A percentile compares a stretch with the other conserved stretches of the same genome.
phyloP scores from a whole-genome alignment of 1,140 invertebrate genomes.

The Chymomyza costata region DNA sequence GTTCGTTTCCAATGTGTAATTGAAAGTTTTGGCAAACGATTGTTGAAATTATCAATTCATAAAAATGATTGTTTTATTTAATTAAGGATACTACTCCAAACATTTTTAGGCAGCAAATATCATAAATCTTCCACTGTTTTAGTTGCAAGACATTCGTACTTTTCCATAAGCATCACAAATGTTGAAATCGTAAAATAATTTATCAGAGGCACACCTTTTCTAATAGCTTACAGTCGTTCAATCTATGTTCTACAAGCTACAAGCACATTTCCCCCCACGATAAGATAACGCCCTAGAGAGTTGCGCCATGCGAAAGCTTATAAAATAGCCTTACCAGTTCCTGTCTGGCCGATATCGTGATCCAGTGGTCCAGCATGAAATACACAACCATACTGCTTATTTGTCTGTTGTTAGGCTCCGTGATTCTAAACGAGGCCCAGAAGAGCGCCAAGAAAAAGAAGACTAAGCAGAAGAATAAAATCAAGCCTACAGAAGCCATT shows the following conservation, averaged over 20 bases:
- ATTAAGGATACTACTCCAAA: too few relatives aligned
- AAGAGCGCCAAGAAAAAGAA: too few relatives aligned
- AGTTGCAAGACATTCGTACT: too few relatives aligned
- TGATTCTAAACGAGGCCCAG: slow-evolving; percentile 11
- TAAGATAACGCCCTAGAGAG: slow-evolving; percentile 45
- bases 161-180: too few relatives aligned
- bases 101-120: too few relatives aligned
- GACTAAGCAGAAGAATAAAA: slow-evolving; percentile 19
- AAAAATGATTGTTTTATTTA: too few relatives aligned
- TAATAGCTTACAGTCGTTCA: slow-evolving; percentile 5
- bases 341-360: too few relatives aligned
- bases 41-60: slow-evolving; percentile 28
- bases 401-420: slow-evolving; percentile 27
- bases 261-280: slow-evolving; percentile 41
- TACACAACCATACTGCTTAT: slow-evolving; percentile 37
- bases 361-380: slow-evolving; percentile 41
- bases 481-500: slow-evolving; percentile 4
- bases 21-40: slow-evolving; percentile 40
- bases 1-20: slow-evolving; percentile 32
- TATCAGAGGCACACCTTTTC: slow-evolving; percentile 35
- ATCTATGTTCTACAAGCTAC: slow-evolving; percentile 44
- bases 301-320: too few relatives aligned
- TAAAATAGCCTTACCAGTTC: too few relatives aligned
- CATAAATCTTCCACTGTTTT: too few relatives aligned
- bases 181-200: too few relatives aligned